Conservation (phyloP, 1,140 invertebrate genomes). For the Drosophila arizonae region DNA sequence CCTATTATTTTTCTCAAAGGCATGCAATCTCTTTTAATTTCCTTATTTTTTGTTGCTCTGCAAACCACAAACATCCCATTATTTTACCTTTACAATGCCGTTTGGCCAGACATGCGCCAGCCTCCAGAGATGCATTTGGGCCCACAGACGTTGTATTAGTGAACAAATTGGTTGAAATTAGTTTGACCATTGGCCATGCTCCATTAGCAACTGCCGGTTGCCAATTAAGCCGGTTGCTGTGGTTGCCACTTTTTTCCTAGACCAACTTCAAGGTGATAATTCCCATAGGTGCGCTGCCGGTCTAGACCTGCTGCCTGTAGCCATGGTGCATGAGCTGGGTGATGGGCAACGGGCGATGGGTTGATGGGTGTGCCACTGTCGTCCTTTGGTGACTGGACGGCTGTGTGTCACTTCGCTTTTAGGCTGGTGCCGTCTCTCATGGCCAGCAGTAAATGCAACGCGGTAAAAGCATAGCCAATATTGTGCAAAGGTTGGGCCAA, state of each 20-base stretch:
- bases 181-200: background rate
- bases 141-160: conserved; percentile 4
- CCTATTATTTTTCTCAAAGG: no score
- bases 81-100: background rate
- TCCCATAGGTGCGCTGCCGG: background rate
- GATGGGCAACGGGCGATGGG: background rate
- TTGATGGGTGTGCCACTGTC: conserved; percentile 13
- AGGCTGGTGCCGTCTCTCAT: conserved; percentile 31
- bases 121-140: background rate
- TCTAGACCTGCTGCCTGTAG: no score
- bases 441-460: conserved; percentile 14
- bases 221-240: conserved; percentile 42
- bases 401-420: conserved; percentile 46
- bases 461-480: no score
- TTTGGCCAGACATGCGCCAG: background rate
- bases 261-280: conserved; percentile 34
- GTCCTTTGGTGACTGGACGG: conserved; percentile 8
- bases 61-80: no score
- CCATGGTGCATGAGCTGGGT: conserved; percentile 4
- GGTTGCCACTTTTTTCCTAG: background rate
- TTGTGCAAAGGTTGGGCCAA: no score
- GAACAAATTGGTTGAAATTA: conserved; percentile 32
- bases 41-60: no score
- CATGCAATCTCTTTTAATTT: no score
- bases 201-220: background rate